These are phyloP conservation scores for Origma solitaria DNA, from an alignment of 2,113 vertebrate species.

Conservation along the genomic window DNA sequence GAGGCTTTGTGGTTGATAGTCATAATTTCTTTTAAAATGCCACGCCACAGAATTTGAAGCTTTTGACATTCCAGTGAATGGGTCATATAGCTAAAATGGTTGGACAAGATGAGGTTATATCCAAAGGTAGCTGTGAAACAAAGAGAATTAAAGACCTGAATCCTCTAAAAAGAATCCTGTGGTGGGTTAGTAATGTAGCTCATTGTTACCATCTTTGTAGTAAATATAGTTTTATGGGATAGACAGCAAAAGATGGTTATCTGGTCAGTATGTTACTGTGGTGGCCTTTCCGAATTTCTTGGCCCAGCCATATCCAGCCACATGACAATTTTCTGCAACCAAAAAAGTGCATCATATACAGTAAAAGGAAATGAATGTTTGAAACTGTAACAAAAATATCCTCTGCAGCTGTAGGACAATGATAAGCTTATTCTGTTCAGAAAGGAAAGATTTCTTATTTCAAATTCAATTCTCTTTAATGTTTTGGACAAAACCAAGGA, in stretches of 20 bases:
- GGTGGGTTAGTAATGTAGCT: not conserved
- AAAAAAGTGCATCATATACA: not conserved
- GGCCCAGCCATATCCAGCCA: not conserved
- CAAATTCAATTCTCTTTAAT: not conserved
- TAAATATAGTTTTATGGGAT: not conserved
- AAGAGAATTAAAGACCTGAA: not conserved
- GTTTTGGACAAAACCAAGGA: not conserved
- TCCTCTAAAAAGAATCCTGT: not conserved
- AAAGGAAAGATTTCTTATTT: not conserved
- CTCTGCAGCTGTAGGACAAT: not conserved
- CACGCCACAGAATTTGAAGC: not conserved
- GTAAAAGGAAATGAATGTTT: not conserved
- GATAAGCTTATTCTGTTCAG: not conserved
- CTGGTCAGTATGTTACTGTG: fast-evolving
- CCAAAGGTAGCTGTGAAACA: not conserved
- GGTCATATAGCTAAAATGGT: not conserved
- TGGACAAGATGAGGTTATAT: not conserved
- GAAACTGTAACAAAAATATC: not conserved
- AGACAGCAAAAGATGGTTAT: not conserved
- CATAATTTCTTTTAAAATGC: not conserved
- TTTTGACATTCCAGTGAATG: not conserved
- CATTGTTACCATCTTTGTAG: fast-evolving
- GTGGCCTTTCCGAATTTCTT: not conserved
- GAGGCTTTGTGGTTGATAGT: not conserved
- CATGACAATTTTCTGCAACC: not conserved